phyloP scores from a whole-genome alignment of 2,888 invertebrate species.

The Anarsia innoxiella region DNA sequence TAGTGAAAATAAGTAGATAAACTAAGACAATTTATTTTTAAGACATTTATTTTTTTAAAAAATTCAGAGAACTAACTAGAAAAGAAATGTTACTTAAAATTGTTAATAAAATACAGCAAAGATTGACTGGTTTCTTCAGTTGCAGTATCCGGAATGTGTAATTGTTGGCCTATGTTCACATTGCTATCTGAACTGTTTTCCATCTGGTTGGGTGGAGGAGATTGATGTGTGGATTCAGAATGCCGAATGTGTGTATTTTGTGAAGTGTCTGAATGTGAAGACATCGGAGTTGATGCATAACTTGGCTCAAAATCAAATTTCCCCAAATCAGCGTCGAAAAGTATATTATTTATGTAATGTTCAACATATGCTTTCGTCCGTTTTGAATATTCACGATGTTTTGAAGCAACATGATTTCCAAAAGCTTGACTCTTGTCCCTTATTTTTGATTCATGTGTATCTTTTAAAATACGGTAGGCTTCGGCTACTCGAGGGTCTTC shows the following conservation, averaged over 20 bases:
- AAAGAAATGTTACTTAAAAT: no score
- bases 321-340: slow-evolving; percentile 18
- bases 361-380: slow-evolving; percentile 17
- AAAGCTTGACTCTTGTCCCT: slow-evolving; percentile 23
- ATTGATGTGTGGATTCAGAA: no score
- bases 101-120: slow-evolving; percentile 15
- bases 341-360: slow-evolving; percentile 20
- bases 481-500: no score
- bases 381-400: slow-evolving; percentile 15
- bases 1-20: no score
- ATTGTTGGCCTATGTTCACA: no score
- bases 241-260: slow-evolving; percentile 16
- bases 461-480: no score
- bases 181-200: no score
- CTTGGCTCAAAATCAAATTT: slow-evolving; percentile 17
- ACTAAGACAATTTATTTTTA: no score
- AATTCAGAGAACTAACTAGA: no score
- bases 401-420: slow-evolving; percentile 19
- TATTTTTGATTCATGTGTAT: no score
- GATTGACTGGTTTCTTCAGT: slow-evolving; percentile 19
- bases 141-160: slow-evolving; percentile 13
- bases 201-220: no score
- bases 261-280: slow-evolving; percentile 12
- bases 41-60: no score
- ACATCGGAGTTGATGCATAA: slow-evolving; percentile 16